Evolutionary conservation across 1,140 invertebrate genomes (phyloP), one percentile per base, ranked within the genome.

Genomic region (Camponotus vicinus): DNA sequence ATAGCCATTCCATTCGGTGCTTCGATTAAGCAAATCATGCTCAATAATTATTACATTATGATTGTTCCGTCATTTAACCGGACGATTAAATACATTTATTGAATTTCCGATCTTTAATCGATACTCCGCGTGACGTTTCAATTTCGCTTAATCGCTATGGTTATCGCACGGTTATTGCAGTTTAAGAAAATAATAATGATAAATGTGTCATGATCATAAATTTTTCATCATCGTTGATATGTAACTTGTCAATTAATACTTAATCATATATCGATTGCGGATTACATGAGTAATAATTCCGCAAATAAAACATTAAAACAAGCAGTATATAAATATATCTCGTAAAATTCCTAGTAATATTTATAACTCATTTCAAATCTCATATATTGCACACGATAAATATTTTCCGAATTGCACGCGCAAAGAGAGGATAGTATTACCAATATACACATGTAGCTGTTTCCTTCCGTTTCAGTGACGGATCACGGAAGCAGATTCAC

Each of bases 1-100:
- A 70, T 21, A 70, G 27, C n/a, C 18, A 45, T 27, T 27, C 15
- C 40, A 34, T 1, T 61, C 67, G 40, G 27, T 27, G 67, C 57
- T 45, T 21, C 69, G 69, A 83, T 83, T 73, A 61, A 83, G 69
- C 69, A 73, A 75, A 75, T 75, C 32, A 69, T 42, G 63, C 37
- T 42, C 52, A 13, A 7, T 40, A 49, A 83, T 83, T 73, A 83
- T 83, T 75, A 45, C 27, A 40, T 80, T 69, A 79, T 34, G 27
- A 61, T 61, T 73, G 13, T 34, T 37, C 79, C 27, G 79, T 57
- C 67, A 45, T 59, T 73, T 45, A 42, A 82, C 34, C 32, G 61
- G 6, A 15, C 42, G 76, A 45, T 82, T 82, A 59, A 82, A 45
- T 34, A 11, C 66, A 42, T 27, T 71, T 71, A 42, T 15, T 27